These are phyloP conservation scores for Pipra filicauda DNA, from an alignment of 2,113 vertebrate species.

Conservation along the genomic window DNA sequence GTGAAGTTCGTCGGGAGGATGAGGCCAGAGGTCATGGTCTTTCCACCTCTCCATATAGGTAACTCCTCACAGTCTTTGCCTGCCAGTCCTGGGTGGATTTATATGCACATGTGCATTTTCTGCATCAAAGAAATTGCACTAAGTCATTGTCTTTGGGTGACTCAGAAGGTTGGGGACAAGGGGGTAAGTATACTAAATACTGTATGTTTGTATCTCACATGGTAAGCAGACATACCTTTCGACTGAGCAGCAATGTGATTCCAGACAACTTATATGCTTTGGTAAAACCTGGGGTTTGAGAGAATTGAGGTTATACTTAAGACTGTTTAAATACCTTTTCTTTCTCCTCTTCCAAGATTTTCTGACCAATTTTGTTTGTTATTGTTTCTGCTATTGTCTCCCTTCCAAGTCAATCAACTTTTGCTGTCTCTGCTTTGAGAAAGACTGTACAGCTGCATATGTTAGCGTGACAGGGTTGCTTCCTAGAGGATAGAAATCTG, in stretches of 20 bases:
- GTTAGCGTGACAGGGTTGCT: not conserved
- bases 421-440: not conserved
- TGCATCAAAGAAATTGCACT: slow-evolving; percentile 2
- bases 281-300: not conserved
- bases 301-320: not conserved
- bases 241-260: not conserved
- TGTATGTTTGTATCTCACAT: not conserved
- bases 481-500: not conserved
- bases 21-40: slow-evolving; percentile 65
- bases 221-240: not conserved
- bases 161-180: not conserved
- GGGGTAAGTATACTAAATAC: not conserved
- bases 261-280: not conserved
- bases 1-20: slow-evolving; percentile 79
- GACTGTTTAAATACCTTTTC: not conserved
- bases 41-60: slow-evolving; percentile 74
- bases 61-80: slow-evolving; percentile 33
- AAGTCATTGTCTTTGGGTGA: slow-evolving; percentile 22
- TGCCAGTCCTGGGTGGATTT: slow-evolving; percentile 15
- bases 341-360: not conserved
- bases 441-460: not conserved
- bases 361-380: not conserved
- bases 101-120: not conserved
- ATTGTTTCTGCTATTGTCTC: not conserved
- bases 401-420: not conserved